Percentiles rank a stretch among this genome's conserved stretches.
phyloP scores from a whole-genome alignment of 2,797 vertebrate species.

The Clarias pachynema region DNA sequence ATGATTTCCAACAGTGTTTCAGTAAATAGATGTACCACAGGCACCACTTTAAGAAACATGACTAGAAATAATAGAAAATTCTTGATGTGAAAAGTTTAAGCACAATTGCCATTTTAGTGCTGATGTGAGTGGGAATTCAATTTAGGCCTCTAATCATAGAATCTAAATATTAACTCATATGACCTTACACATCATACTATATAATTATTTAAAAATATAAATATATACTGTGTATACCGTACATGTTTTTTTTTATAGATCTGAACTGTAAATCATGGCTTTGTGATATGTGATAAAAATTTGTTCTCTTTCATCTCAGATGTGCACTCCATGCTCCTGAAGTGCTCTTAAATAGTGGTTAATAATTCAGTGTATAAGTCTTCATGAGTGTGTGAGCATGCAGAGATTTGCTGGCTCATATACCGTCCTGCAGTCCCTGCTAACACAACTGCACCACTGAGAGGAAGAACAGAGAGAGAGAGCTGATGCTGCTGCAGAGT shows the following conservation, averaged over 20 bases:
- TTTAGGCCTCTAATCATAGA: no score
- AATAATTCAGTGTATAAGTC: conserved; percentile 70
- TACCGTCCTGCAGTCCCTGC: conserved; percentile 64
- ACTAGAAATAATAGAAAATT: neutral
- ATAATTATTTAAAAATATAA: no score
- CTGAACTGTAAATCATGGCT: neutral
- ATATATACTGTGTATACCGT: neutral
- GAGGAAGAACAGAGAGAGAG: conserved; percentile 48
- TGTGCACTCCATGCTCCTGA: conserved; percentile 6
- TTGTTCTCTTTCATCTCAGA: neutral
- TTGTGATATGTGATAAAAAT: neutral
- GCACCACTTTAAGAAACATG: neutral
- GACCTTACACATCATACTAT: neutral
- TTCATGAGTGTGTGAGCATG: conserved; percentile 14
- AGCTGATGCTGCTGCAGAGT: conserved; percentile 63
- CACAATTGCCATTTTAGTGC: neutral
- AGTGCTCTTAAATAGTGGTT: conserved; percentile 61
- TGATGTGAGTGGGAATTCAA: neutral
- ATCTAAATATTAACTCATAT: no score
- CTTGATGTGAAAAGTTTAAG: neutral
- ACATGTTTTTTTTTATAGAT: neutral
- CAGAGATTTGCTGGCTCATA: conserved; percentile 55
- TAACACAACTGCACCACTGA: conserved; percentile 62
- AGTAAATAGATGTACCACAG: neutral
- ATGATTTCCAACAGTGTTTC: neutral